Evolutionary conservation across 2,113 vertebrate genomes (phyloP).

Genomic region (Halichoeres trimaculatus): DNA sequence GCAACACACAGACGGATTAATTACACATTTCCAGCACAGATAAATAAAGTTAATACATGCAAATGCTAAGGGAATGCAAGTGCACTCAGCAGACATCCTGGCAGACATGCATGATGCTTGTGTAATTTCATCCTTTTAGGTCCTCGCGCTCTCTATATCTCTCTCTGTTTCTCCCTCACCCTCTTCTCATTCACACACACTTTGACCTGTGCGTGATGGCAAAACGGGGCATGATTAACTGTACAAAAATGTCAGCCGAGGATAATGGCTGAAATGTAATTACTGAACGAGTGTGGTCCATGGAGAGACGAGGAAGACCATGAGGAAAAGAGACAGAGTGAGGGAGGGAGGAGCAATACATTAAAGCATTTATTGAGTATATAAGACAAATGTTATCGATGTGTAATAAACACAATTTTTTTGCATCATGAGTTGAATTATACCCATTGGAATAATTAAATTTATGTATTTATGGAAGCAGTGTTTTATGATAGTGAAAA

Average conservation of each 20-base stretch:
- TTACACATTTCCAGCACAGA: slow-evolving; percentile 15
- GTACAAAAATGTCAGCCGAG: slow-evolving; percentile 75
- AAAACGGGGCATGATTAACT: slow-evolving; percentile 76
- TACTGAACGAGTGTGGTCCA: slow-evolving; percentile 59
- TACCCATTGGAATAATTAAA: not conserved
- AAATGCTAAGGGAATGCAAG: slow-evolving; percentile 23
- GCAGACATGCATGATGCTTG: slow-evolving; percentile 15
- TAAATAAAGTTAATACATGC: slow-evolving; percentile 18
- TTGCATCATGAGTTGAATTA: not conserved
- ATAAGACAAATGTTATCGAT: slow-evolving; percentile 15
- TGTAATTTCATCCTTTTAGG: slow-evolving; percentile 43
- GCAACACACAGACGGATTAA: slow-evolving; percentile 14
- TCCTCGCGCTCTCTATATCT: slow-evolving; percentile 9
- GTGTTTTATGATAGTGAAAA: not conserved
- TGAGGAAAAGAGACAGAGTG: slow-evolving; percentile 24
- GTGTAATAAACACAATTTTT: slow-evolving; percentile 26
- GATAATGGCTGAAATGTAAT: slow-evolving; percentile 79
- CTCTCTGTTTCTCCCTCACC: slow-evolving; percentile 24
- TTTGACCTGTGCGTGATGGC: slow-evolving; percentile 72
- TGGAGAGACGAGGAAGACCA: slow-evolving; percentile 49
- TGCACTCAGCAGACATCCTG: slow-evolving; percentile 6
- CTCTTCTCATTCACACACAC: slow-evolving; percentile 63
- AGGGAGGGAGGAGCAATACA: slow-evolving; percentile 18
- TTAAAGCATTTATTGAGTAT: slow-evolving; percentile 8
- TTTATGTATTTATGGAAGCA: not conserved